Percentiles rank a stretch among this genome's conserved stretches.
These are phyloP conservation scores for Pelobates fuscus DNA, from an alignment of 2,113 vertebrate genomes.

Conservation along the genomic window DNA sequence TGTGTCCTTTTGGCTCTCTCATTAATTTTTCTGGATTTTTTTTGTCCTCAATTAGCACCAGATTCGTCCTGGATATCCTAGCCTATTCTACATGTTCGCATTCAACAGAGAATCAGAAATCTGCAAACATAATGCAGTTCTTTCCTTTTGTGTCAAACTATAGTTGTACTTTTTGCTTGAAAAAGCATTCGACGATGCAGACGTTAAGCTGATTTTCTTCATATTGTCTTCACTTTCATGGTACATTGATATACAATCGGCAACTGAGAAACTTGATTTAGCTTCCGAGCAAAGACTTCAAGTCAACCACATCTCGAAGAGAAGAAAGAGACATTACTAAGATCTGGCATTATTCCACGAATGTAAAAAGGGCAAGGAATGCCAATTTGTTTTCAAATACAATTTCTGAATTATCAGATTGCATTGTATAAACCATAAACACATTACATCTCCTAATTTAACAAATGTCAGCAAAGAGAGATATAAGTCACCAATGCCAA, in stretches of 20 bases:
- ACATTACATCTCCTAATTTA: slow-evolving; percentile 32
- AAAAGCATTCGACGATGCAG: background rate
- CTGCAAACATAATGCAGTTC: too few relatives aligned
- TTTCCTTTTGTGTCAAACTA: background rate
- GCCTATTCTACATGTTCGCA: too few relatives aligned
- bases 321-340: slow-evolving; percentile 15
- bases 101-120: too few relatives aligned
- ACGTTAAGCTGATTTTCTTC: background rate
- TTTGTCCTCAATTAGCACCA: too few relatives aligned
- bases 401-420: slow-evolving; percentile 11
- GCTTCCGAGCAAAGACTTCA: background rate
- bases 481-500: slow-evolving; percentile 36
- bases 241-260: slow-evolving; percentile 20
- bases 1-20: too few relatives aligned
- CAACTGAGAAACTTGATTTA: slow-evolving; percentile 26
- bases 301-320: slow-evolving; percentile 3
- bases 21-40: too few relatives aligned
- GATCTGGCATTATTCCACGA: slow-evolving; percentile 16
- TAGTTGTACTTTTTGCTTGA: background rate
- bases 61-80: too few relatives aligned
- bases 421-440: slow-evolving; percentile 27
- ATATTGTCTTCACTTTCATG: slow-evolving; percentile 22
- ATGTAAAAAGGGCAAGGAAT: slow-evolving; percentile 1
- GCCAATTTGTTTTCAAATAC: slow-evolving; percentile 28
- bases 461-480: slow-evolving; percentile 43